A percentile compares a stretch with the other conserved stretches of the same genome.
Conservation (phyloP, 2,113 vertebrate species). For the Amphilophus citrinellus region DNA sequence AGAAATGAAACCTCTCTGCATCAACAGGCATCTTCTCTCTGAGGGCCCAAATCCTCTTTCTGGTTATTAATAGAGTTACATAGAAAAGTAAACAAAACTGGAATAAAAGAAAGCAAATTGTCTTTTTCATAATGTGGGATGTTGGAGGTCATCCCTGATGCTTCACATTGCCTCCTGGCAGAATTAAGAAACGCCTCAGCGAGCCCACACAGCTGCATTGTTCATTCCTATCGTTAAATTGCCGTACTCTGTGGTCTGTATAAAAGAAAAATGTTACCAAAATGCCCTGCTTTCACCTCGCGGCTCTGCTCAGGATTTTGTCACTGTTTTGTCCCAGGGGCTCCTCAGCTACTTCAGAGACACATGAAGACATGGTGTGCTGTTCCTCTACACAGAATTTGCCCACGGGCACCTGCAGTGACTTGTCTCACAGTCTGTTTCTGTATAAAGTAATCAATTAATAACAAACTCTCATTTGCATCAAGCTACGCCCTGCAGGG, state of each 20-base stretch:
- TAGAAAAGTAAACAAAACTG: slow-evolving; percentile 39
- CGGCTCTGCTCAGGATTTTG: slow-evolving; percentile 45
- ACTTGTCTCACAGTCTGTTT: slow-evolving; percentile 21
- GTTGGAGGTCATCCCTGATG: slow-evolving; percentile 49
- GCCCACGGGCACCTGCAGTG: slow-evolving; percentile 28
- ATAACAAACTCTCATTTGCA: slow-evolving; percentile 43
- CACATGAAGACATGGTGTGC: slow-evolving; percentile 14
- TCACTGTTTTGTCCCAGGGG: slow-evolving; percentile 43
- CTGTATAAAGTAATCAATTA: slow-evolving; percentile 55
- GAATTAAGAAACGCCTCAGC: slow-evolving; percentile 53
- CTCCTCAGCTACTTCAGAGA: slow-evolving; percentile 41
- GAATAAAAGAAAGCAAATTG: slow-evolving; percentile 33
- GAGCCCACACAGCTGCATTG: slow-evolving; percentile 44
- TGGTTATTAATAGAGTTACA: slow-evolving; percentile 26
- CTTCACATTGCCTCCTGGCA: slow-evolving; percentile 40
- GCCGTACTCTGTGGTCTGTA: slow-evolving; percentile 44
- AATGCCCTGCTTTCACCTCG: slow-evolving; percentile 19
- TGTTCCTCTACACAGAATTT: slow-evolving; percentile 31
- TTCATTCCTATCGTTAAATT: slow-evolving; percentile 63
- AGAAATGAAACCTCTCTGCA: neutral
- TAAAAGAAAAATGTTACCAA: slow-evolving; percentile 29
- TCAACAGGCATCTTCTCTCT: neutral
- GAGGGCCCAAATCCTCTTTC: neutral
- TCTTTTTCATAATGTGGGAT: slow-evolving; percentile 48
- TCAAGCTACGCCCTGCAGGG: slow-evolving; percentile 11